Evolutionary conservation across 2,888 invertebrate genomes (phyloP), one percentile per base, ranked within the genome.

Genomic region (Napeogenes inachia): DNA sequence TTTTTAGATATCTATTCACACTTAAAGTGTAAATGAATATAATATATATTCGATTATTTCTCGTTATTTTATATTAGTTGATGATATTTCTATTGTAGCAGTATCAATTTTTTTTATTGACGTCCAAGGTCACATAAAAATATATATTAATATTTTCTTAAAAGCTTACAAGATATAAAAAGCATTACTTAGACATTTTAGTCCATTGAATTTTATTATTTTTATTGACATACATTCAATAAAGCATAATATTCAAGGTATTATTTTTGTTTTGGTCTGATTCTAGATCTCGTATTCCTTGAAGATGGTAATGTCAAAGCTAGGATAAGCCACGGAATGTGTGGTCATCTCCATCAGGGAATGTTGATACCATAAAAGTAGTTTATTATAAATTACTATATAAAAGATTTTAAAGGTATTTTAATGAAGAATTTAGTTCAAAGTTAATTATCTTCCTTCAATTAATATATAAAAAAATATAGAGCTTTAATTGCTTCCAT

Each of bases 231-330:
- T 35, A 35, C 2, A 5, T 21, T 30, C 10, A 4, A 30, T 50
- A 30, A 13, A 47, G n/a, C 12, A 30, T 50, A 50, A 12, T 50
- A 30, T 50, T 30, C 4, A 10, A 50, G 50, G 21, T 50, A 50
- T 50, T 21, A 0, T 30, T 30, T 30, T 4, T 50, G 35, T 35
- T 4, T 30, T 30, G 12, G 50, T 30, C 33, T 13, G 1, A 38
- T 56, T 53, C 54, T 59, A 56, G 21, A 38, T 59, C n/a, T 35
- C 53, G 50, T 38, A 59, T 59, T 59, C 60, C 47, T 60, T 54
- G 59, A 63, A 61, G 60, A 63, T 59, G 59, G 57, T 55, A 57
- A 63, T 57, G 60, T 60, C 57, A 60, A 55, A 57, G 59, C 45
- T 62, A 32, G 13, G 45, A 47, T 42, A 42, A 10, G 47, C 47